A percentile compares a stretch with the other conserved stretches of the same genome.
These are phyloP conservation scores for Tringa solitaria DNA, from an alignment of 2,113 vertebrate genomes.

Conservation along the genomic window DNA sequence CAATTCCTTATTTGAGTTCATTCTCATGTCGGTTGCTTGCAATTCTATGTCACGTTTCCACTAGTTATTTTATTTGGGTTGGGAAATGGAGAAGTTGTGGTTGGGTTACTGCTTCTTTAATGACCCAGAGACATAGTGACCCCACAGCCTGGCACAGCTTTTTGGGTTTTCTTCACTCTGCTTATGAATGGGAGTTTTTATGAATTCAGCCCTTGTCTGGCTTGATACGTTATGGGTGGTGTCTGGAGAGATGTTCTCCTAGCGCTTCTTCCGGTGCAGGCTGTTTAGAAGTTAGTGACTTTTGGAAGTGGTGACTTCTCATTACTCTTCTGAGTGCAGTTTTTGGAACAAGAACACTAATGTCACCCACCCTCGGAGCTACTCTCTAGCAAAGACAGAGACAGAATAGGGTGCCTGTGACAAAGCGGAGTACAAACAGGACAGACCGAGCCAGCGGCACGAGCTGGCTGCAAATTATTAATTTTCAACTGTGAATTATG, in stretches of 20 bases:
- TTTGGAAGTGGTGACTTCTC: background rate
- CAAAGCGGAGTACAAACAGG: background rate
- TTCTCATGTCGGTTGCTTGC: background rate
- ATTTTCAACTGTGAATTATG: background rate
- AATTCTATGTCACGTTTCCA: background rate
- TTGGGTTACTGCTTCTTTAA: background rate
- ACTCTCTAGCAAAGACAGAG: background rate
- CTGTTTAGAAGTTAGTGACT: background rate
- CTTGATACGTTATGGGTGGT: fast-evolving
- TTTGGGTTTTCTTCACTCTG: background rate
- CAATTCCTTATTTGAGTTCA: background rate
- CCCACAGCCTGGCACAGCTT: background rate
- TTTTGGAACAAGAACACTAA: background rate
- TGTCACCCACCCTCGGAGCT: background rate
- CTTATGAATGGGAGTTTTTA: background rate
- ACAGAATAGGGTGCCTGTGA: background rate
- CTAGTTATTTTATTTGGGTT: background rate
- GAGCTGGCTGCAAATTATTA: background rate
- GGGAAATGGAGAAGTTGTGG: conserved; percentile 8
- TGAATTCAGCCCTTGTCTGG: background rate
- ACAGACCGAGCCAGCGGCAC: background rate
- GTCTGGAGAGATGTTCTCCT: background rate
- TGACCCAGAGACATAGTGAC: background rate
- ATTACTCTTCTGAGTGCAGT: background rate
- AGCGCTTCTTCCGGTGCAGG: background rate